Percentiles rank a stretch among this genome's conserved stretches.
phyloP scores from a whole-genome alignment of 2,113 vertebrate species.

The Pelecanus crispus region DNA sequence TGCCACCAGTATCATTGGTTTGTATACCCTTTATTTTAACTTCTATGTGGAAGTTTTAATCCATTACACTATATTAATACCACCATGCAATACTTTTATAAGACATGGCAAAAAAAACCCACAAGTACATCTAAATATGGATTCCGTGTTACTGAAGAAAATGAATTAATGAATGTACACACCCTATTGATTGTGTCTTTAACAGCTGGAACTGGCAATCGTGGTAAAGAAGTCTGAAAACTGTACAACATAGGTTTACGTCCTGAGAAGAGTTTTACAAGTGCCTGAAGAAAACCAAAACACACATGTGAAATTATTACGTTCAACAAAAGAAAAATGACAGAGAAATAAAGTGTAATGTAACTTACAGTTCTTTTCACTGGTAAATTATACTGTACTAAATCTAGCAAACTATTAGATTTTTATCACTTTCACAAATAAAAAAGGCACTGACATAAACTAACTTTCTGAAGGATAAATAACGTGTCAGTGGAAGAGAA shows the following conservation, averaged over 20 bases:
- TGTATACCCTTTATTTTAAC: not conserved
- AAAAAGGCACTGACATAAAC: not conserved
- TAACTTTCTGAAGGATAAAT: not conserved
- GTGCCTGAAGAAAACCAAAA: constrained; percentile 62
- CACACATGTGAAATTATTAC: not conserved
- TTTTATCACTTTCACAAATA: not conserved
- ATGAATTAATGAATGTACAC: not conserved
- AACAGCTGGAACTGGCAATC: constrained; percentile 85
- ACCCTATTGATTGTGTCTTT: constrained; percentile 88
- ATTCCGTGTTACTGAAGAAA: not conserved
- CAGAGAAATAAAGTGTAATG: not conserved
- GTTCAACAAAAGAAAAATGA: not conserved
- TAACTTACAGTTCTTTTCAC: not conserved
- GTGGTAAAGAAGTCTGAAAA: constrained; percentile 92
- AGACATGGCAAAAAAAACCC: not conserved
- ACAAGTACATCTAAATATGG: not conserved
- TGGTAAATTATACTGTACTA: not conserved
- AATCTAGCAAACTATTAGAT: not conserved
- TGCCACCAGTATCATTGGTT: not conserved
- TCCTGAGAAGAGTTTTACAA: constrained; percentile 93
- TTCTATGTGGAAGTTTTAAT: not conserved
- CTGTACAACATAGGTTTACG: constrained; percentile 95
- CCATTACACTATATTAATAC: not conserved
- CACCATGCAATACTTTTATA: not conserved
- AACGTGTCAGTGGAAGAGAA: not conserved